Evolutionary conservation across 2,113 vertebrate genomes (phyloP).

Genomic region (Sander vitreus): DNA sequence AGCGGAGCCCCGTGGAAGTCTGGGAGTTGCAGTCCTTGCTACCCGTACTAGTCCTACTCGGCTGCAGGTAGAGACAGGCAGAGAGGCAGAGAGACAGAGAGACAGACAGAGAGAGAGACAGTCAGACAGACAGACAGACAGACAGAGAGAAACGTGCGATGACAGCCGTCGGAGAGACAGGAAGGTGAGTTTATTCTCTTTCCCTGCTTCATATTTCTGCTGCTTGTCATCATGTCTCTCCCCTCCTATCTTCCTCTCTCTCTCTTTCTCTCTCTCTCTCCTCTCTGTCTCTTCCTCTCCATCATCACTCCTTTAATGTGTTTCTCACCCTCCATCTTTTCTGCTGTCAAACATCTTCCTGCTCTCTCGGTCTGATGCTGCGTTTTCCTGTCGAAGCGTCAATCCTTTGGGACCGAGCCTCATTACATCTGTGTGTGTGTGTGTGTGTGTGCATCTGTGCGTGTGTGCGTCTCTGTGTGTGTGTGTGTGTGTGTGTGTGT

Average conservation of each 20-base stretch:
- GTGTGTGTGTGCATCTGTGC: conserved; percentile 1
- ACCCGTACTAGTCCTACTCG: too few relatives aligned
- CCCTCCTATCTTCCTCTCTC: background rate
- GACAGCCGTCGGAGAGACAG: conserved; percentile 37
- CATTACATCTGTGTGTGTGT: conserved; percentile 13
- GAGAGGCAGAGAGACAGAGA: background rate
- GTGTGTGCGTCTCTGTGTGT: background rate
- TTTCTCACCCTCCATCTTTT: conserved; percentile 30
- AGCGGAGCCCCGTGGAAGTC: conserved; percentile 35
- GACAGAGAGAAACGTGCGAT: conserved; percentile 34
- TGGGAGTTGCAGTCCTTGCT: conserved; percentile 47
- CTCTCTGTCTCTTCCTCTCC: background rate
- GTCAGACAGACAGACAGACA: background rate
- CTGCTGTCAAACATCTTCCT: conserved; percentile 6
- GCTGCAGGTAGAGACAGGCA: too few relatives aligned
- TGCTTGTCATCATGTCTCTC: too few relatives aligned
- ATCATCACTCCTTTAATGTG: conserved; percentile 3
- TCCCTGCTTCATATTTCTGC: too few relatives aligned
- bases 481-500: conserved; percentile 8
- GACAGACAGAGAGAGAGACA: background rate
- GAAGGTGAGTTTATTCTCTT: conserved; percentile 54
- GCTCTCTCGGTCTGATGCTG: conserved; percentile 13
- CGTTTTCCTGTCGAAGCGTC: conserved; percentile 28
- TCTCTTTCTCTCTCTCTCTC: background rate
- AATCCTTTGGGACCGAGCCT: conserved; percentile 22